Base-by-base conservation (phyloP, 2,113 vertebrate species). In the Tapirus terrestris region DNA sequence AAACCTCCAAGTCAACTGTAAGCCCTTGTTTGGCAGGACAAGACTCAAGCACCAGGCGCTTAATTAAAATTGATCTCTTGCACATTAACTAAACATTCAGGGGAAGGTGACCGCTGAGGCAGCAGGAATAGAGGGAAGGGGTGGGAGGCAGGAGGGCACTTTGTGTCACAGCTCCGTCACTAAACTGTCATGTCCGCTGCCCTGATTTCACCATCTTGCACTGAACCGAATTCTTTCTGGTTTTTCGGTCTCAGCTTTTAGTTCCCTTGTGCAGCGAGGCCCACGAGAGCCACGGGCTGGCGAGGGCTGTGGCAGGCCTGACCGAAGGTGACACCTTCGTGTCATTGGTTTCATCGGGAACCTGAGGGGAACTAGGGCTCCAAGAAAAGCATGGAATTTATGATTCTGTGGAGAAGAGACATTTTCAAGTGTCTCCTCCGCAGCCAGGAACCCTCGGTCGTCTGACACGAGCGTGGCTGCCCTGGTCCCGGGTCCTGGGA, bases 11-110 rank as follows among this genome's bases (percentile, higher is more conserved):
- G 48, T n/a, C 72, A n/a, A 29, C 18, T 68, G 56, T 56, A 90
- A 85, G 73, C n/a, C 3, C 51, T 61, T 56, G 36, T 84, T 84
- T 86, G 67, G 48, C 45, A 84, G 84, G 39, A 39, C 76, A 63
- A 27, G 56, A 79, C 27, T 92, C 31, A 72, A 21, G 53, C 39
- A 63, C 20, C 51, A 48, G 39, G n/a, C 3, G 60, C 5, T 87
- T 87, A 73, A 20, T 87, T 48, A 86, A 83, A 97, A 87, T 86
- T 61, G 89, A 92, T 53, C 43, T 56, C 31, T 91, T 75, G 36
- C 73, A 91, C 89, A 79, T 70, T 89, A 94, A 96, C 21, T 89
- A 89, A 90, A 72, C 3, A 95, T 93, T 58, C 10, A 96, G 82
- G 65, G 31, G 82, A 86, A 70, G 58, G 12, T 75, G 89, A 70